Conservation (phyloP, 2,113 vertebrate genomes). For the Noturus placidus region DNA sequence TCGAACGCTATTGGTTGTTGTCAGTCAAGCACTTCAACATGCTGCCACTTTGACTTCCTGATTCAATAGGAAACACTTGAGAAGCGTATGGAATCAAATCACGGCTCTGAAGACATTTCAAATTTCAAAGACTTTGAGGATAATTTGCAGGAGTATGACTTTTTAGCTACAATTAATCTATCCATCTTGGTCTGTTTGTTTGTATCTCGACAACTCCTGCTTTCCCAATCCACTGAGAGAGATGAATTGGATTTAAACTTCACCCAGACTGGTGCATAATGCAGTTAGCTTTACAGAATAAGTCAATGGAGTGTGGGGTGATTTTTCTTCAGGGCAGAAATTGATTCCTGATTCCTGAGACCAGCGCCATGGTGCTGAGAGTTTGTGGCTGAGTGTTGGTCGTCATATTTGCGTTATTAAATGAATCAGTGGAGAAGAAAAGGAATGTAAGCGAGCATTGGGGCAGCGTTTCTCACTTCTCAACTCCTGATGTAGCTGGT, state of each 20-base stretch:
- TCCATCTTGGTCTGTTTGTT: background rate
- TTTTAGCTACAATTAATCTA: background rate
- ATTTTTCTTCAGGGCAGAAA: background rate
- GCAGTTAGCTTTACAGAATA: background rate
- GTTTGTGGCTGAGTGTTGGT: background rate
- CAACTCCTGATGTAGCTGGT: too few relatives aligned
- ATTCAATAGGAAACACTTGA: background rate
- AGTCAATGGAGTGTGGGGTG: background rate
- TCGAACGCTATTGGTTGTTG: too few relatives aligned
- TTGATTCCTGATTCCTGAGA: background rate
- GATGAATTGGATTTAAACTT: background rate
- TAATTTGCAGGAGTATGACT: background rate
- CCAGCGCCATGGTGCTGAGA: background rate
- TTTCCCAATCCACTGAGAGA: background rate
- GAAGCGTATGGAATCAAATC: background rate
- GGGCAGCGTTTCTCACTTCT: too few relatives aligned
- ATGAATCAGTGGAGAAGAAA: background rate
- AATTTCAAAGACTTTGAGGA: too few relatives aligned
- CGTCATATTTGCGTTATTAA: background rate
- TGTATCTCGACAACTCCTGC: background rate
- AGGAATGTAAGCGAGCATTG: background rate
- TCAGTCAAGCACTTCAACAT: too few relatives aligned
- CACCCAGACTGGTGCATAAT: background rate
- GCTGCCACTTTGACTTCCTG: background rate
- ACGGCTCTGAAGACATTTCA: background rate